Evolutionary conservation across 2,113 vertebrate species (phyloP), one percentile per base, ranked within the genome.

Genomic region (Rhineura floridana): DNA sequence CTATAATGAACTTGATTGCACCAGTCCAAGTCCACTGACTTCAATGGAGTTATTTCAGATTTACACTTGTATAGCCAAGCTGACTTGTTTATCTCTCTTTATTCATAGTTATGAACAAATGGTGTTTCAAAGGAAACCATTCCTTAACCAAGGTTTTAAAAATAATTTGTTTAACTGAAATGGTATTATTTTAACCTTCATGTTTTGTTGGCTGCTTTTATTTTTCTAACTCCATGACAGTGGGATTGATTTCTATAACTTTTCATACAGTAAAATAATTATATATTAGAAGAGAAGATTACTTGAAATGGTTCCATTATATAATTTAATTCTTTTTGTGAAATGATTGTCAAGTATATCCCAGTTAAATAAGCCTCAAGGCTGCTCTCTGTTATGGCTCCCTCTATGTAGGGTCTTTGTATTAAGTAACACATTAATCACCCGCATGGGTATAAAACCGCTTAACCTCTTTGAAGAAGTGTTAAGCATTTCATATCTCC

Each of bases 241-340:
- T 88, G 73, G 23, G 30, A 39, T 90, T 93, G 90, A 91, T 94
- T 95, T 94, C 81, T 92, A 93, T 62, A 91, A 52, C 81, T 93
- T 94, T 95, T 95, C 91, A 88, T 92, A 90, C 84, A 92, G 7
- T 87, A 89, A 83, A 23, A 89, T 95, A 77, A 94, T 89, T 39
- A 90, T 63, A 46, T 93, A 52, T 90, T 88, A 86, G 90, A 90
- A 89, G 88, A 91, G 88, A 33, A 88, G 52, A 67, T 21, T 85
- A 63, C 30, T 88, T 90, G 2, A 84, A 88, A 19, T 52, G n/a
- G 63, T 75, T 88, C 85, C 19, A 86, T 90, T 89, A 91, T 92
- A 88, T 87, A 83, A 83, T 85, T 88, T 23, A 80, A 92, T 86
- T 88, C 84, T 83, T 84, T 78, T 13, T 91, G 84, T 81, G 87